These are phyloP conservation scores for Mesocentrotus franciscanus DNA, from an alignment of 53 echinoderm and acorn worm genomes.

Conservation along the genomic window DNA sequence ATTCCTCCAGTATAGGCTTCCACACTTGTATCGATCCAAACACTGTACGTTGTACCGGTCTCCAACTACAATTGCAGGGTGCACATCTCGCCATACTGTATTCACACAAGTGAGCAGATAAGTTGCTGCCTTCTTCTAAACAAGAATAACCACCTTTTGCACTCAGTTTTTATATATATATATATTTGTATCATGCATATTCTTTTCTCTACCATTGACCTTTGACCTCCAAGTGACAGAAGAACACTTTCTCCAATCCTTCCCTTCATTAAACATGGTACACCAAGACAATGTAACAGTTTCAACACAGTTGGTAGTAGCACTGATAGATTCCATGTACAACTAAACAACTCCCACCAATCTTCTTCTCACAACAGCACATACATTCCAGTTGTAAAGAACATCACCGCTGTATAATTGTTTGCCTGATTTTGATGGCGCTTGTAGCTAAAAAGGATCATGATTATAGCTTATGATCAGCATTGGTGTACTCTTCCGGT, in stretches of 20 bases:
- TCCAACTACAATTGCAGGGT: neutral
- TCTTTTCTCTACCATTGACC: neutral
- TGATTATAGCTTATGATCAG: conserved; percentile 55
- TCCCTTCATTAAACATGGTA: neutral
- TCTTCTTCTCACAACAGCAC: neutral
- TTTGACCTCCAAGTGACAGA: neutral
- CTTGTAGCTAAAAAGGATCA: neutral
- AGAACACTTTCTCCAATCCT: neutral
- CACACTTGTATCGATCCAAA: neutral
- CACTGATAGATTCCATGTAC: neutral
- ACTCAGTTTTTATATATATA: neutral
- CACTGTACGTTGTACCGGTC: neutral
- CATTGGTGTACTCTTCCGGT: conserved; percentile 60
- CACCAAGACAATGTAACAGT: neutral
- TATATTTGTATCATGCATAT: neutral
- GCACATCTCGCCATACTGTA: neutral
- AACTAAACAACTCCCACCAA: neutral
- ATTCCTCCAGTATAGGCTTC: neutral
- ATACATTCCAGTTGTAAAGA: neutral
- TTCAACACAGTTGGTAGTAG: neutral
- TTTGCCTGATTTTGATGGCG: neutral
- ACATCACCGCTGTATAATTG: neutral
- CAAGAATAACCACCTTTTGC: neutral
- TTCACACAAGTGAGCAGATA: neutral
- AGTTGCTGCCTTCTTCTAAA: neutral